Evolutionary conservation across 2,797 vertebrate genomes (phyloP), one percentile per base, ranked within the genome.

Genomic region (Paratrypauchen microcephalus): DNA sequence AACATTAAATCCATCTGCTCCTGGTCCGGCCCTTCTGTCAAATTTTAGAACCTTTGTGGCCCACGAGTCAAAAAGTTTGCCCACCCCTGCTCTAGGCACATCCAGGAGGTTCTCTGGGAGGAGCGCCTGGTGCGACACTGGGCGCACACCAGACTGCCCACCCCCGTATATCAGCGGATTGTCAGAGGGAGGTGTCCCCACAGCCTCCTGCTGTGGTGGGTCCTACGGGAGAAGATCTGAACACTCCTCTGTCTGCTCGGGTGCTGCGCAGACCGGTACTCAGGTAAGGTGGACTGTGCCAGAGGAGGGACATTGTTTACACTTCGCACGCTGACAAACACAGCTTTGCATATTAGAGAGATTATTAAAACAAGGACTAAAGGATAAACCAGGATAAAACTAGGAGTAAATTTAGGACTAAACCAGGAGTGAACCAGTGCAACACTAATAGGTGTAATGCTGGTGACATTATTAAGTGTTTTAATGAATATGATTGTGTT

Each of bases 61-160:
- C n/a, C n/a, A n/a, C n/a, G n/a, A n/a, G n/a, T n/a, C n/a, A n/a
- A n/a, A n/a, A n/a, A n/a, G n/a, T n/a, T n/a, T n/a, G n/a, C n/a
- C n/a, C n/a, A n/a, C n/a, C n/a, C n/a, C n/a, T n/a, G n/a, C 1
- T 45, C 39, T 54, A 52, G 23, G 23, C 73, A 81, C 65, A 73
- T 69, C 76, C 73, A 81, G 5, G 58, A 60, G 4, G 65, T 78
- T 57, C 15, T 63, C 50, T 48, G 52, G 70, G 36, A 30, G 26
- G 39, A 21, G 18, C 72, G 48, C 12, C 21, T 5, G 32, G 18
- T 21, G n/a, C 19, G 65, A 64, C 72, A 75, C 28, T 24, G 5
- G 16, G 30, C 45, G 36, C 79, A 72, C 55, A 11, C 60, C 64
- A 23, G 41, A 1, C 55, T 65, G 30, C 69, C 47, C 0, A 56